A percentile compares a stretch with the other conserved stretches of the same genome.
phyloP scores from a whole-genome alignment of 2,113 vertebrate genomes.

The Circaetus gallicus region DNA sequence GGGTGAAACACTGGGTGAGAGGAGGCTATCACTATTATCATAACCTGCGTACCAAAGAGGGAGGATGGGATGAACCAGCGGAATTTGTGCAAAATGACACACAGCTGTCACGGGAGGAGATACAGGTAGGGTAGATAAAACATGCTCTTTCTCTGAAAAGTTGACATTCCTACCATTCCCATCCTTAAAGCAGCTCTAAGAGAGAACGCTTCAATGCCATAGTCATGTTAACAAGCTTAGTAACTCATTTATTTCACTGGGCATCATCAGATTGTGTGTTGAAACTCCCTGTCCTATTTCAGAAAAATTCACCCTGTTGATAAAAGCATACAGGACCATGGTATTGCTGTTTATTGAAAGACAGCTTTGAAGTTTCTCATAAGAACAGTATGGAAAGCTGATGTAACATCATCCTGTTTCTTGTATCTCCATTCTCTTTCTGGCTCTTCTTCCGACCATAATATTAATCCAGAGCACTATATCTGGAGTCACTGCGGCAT shows the following conservation, averaged over 20 bases:
- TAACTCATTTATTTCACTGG: background rate
- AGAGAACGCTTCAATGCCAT: background rate
- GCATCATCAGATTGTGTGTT: background rate
- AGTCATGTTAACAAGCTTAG: background rate
- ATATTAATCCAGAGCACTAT: slow-evolving; percentile 76
- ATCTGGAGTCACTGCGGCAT: slow-evolving; percentile 91
- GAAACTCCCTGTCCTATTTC: background rate
- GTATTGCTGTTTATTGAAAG: background rate
- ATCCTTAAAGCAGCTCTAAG: background rate
- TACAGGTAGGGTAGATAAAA: slow-evolving; percentile 80
- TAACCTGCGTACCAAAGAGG: slow-evolving; percentile 81
- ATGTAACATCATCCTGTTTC: background rate
- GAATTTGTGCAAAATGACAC: slow-evolving; percentile 83
- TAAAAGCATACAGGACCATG: background rate
- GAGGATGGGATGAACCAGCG: slow-evolving; percentile 88
- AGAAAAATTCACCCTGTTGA: background rate
- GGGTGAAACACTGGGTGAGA: slow-evolving; percentile 95
- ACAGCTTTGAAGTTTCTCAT: background rate
- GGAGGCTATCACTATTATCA: slow-evolving; percentile 95
- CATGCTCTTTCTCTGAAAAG: background rate
- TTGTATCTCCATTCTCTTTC: background rate
- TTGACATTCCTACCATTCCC: background rate
- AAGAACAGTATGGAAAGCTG: background rate
- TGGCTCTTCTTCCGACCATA: background rate
- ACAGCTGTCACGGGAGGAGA: slow-evolving; percentile 91